phyloP scores from a whole-genome alignment of 2,888 invertebrate species.

The Nephrotoma guestfalica region DNA sequence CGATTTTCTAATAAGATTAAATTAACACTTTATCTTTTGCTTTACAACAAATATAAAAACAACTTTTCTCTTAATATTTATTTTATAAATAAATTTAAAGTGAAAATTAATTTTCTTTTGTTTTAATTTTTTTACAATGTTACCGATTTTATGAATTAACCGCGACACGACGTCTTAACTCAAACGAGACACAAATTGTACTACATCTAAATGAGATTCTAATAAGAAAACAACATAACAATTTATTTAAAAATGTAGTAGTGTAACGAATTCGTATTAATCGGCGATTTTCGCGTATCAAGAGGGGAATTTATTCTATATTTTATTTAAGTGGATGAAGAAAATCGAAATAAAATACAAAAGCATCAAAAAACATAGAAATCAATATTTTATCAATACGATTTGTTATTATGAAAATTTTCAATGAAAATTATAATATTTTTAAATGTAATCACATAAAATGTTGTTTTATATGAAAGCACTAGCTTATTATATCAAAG shows the following conservation, averaged over 20 bases:
- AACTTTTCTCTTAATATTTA: not conserved
- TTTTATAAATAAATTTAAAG: not conserved
- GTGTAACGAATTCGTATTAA: not conserved
- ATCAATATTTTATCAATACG: not conserved
- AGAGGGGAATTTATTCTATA: not conserved
- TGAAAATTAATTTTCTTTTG: not conserved
- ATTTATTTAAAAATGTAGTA: not conserved
- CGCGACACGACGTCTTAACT: not conserved
- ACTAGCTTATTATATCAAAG: not conserved
- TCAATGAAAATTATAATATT: not conserved
- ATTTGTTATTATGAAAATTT: not conserved
- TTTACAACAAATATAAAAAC: not conserved
- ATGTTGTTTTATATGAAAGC: not conserved
- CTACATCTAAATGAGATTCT: not conserved
- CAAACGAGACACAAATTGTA: not conserved
- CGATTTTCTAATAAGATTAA: not conserved
- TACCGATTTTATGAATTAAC: not conserved
- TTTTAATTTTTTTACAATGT: not conserved
- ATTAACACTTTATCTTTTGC: not conserved
- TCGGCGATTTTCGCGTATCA: not conserved
- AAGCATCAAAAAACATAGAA: not conserved
- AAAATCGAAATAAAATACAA: not conserved
- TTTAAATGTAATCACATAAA: not conserved
- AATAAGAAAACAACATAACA: not conserved
- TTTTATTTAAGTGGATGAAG: not conserved